phyloP scores from a whole-genome alignment of 2,113 vertebrate genomes.

The Ibidorhyncha struthersii region DNA sequence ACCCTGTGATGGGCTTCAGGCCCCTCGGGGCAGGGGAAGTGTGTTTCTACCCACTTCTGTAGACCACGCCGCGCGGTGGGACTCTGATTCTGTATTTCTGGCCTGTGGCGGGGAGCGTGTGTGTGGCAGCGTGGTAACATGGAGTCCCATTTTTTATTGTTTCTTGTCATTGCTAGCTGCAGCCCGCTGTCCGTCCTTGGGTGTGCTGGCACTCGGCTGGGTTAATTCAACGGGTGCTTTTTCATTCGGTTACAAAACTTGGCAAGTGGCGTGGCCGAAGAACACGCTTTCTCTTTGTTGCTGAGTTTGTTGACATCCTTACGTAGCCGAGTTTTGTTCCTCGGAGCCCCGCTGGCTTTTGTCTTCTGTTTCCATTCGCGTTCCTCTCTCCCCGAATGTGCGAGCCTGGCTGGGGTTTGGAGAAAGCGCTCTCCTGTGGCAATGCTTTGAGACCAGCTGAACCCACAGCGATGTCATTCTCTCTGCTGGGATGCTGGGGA shows the following conservation, averaged over 20 bases:
- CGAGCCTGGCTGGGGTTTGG: neutral
- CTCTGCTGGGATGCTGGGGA: neutral
- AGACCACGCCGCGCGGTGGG: neutral
- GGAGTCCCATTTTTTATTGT: neutral
- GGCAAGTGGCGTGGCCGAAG: neutral
- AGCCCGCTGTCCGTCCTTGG: neutral
- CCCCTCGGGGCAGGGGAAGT: neutral
- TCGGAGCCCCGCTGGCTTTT: neutral
- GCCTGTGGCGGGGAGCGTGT: neutral
- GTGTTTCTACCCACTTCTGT: neutral
- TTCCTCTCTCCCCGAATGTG: neutral
- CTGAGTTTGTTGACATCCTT: neutral
- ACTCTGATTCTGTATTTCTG: neutral
- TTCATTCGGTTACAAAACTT: neutral
- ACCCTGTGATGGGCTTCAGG: neutral
- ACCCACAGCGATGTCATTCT: neutral
- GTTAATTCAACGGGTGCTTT: neutral
- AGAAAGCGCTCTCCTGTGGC: neutral
- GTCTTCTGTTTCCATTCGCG: neutral
- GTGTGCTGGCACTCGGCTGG: neutral
- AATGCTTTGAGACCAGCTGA: neutral
- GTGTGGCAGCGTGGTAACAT: neutral
- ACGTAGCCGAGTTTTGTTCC: neutral
- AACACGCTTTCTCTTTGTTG: neutral
- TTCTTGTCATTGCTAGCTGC: neutral